Evolutionary conservation across 2,797 vertebrate genomes (phyloP), one percentile per base, ranked within the genome.

Genomic region (Leptatherina wallacei): DNA sequence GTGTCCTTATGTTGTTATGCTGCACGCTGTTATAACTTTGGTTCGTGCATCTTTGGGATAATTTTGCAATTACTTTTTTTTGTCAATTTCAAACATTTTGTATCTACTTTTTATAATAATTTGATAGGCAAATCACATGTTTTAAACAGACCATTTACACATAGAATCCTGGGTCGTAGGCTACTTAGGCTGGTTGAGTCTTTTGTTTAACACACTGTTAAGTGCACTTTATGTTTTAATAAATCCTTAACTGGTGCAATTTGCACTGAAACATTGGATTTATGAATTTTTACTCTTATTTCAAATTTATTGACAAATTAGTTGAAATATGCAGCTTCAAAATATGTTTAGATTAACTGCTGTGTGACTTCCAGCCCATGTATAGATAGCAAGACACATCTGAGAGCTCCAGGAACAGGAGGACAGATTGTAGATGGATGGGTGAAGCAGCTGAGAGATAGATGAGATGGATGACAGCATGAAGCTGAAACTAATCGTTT

Each of bases 401-500:
- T 49, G 42, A 14, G 62, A 32, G 51, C 58, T 42, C 1, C 1
- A 30, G 42, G 65, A 67, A 65, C 49, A 65, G 22, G 73, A 57
- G 62, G 57, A 51, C 38, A 3, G 29, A 32, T 0, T 36, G 29
- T 29, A n/a, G 70, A 83, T 71, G 57, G 69, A 84, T 75, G 57
- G 1, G 24, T 70, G n/a, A 57, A 44, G 74, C 36, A 76, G 38
- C 44, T 49, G 57, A 77, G 56, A 60, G 64, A 65, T 2, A 22
- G 57, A 51, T 32, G 59, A 80, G 70, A 73, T 32, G 30, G 71
- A 67, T n/a, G 71, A 77, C 42, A 4, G 36, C 38, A 30, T 30
- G 35, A 64, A 57, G 59, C 62, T 80, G 12, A 80, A 74, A 72
- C 44, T 78, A 81, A 89, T 86, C 47, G 38, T 76, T 74, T 4